Evolutionary conservation across 2,888 invertebrate species (phyloP).

Genomic region (Willowsia nigromaculata): DNA sequence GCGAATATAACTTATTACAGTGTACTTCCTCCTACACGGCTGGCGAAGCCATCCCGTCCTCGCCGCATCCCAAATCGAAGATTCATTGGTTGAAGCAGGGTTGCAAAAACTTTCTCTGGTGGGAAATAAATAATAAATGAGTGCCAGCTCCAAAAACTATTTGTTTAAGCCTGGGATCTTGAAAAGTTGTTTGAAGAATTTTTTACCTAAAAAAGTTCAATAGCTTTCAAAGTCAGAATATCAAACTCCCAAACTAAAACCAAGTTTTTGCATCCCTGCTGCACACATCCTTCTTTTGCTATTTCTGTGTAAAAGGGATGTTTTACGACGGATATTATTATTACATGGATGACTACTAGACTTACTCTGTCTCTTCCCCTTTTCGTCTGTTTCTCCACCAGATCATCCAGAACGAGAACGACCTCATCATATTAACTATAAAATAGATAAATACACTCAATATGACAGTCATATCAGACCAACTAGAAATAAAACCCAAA

Average conservation of each 20-base stretch:
- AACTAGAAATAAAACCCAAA: not conserved
- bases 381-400: not conserved
- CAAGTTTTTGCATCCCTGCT: not conserved
- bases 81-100: too few species aligned
- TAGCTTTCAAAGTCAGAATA: too few species aligned
- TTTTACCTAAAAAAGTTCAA: too few species aligned
- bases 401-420: constrained; percentile 11
- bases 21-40: constrained; percentile 49
- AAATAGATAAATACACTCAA: not conserved
- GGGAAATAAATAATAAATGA: too few species aligned
- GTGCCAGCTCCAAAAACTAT: too few species aligned
- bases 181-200: too few species aligned
- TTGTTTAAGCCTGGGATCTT: too few species aligned
- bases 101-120: too few species aligned
- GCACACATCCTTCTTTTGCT: not conserved
- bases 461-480: not conserved
- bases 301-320: not conserved
- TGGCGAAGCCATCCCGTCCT: not conserved
- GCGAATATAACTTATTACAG: constrained; percentile 62
- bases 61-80: not conserved
- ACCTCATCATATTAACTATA: not conserved
- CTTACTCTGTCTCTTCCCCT: not conserved
- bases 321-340: constrained; percentile 40
- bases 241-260: not conserved
- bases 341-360: constrained; percentile 11